Evolutionary conservation across 2,888 invertebrate genomes (phyloP).

Genomic region (Mayetiola destructor): DNA sequence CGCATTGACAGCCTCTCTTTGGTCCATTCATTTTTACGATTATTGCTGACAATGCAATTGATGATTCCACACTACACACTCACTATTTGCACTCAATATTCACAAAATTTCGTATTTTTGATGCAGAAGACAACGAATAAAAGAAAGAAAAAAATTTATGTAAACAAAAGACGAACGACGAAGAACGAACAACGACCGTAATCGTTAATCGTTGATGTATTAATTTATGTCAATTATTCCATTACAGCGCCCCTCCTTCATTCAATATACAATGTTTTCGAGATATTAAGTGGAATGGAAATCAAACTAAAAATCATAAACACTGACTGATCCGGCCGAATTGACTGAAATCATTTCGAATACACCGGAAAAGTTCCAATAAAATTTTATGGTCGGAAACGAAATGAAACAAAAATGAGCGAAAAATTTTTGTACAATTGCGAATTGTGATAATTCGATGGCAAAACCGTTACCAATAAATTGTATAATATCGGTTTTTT

Average conservation of each 20-base stretch:
- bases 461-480: no score
- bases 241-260: conserved; percentile 1
- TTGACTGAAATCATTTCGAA: no score
- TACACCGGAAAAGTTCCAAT: conserved; percentile 12
- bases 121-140: no score
- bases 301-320: no score
- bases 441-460: no score
- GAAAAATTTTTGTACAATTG: neutral
- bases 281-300: no score
- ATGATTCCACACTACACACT: no score
- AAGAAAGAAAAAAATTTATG: neutral
- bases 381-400: conserved; percentile 12
- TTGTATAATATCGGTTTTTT: conserved; percentile 10
- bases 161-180: neutral
- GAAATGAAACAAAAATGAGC: neutral
- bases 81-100: no score
- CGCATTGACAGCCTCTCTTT: conserved; percentile 8
- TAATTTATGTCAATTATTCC: conserved; percentile 13
- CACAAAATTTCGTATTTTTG: no score
- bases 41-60: neutral
- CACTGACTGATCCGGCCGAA: no score
- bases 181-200: no score
- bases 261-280: neutral
- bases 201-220: conserved; percentile 6
- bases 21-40: conserved; percentile 13